phyloP scores from a whole-genome alignment of 2,797 vertebrate genomes.

The Gallinago stenura region DNA sequence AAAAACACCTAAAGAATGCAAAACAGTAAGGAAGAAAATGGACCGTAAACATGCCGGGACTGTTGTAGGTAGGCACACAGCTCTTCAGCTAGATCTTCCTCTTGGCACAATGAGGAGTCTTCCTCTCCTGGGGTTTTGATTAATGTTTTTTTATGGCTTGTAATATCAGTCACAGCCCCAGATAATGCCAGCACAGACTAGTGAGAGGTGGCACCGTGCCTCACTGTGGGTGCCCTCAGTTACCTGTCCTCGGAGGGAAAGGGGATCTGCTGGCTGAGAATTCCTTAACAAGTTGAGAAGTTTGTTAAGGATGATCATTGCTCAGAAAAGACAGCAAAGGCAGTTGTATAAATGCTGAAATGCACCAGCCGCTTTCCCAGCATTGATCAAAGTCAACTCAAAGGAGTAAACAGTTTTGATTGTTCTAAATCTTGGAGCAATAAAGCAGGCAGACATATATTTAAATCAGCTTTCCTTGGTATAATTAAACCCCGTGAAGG shows the following conservation, averaged over 20 bases:
- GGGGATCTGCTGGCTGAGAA: background rate
- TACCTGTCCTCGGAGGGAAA: background rate
- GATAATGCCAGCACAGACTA: rapidly evolving
- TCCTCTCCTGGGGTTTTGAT: too few relatives aligned
- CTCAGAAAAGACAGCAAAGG: background rate
- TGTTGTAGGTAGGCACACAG: background rate
- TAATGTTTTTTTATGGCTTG: background rate
- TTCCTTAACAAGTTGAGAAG: rapidly evolving
- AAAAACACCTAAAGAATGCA: background rate
- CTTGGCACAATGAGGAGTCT: background rate
- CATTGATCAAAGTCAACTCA: too few relatives aligned
- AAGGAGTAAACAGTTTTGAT: background rate
- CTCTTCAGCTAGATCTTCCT: background rate
- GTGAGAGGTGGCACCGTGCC: background rate
- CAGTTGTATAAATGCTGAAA: background rate
- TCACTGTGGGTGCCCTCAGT: background rate
- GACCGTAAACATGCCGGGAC: rapidly evolving
- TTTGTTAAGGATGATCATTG: background rate
- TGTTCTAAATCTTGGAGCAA: rapidly evolving
- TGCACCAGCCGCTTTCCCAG: background rate
- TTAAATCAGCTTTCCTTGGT: too few relatives aligned
- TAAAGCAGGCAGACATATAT: background rate
- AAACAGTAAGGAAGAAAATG: too few relatives aligned
- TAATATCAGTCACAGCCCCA: background rate
- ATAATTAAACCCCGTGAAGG: background rate